Base-by-base conservation (phyloP, 2,797 vertebrate genomes). In the Melanotaenia boesemani region DNA sequence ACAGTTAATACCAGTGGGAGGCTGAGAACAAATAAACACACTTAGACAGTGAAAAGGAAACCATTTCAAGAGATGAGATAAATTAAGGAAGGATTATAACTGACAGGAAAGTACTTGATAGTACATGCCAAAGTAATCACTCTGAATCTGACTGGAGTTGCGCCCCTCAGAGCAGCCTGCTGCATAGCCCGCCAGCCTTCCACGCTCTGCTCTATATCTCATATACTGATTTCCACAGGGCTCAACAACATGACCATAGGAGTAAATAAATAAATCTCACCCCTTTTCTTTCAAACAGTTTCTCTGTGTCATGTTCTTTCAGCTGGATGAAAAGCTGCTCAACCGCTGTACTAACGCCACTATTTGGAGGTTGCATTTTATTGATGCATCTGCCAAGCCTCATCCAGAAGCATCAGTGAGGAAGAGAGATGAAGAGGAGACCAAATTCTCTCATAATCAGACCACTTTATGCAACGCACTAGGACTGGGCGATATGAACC, bases 161-260 rank as follows among this genome's bases (percentile, higher is more conserved):
- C n/a, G 18, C 2, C 34, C 50, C 22, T 65, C 4, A 20, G 57
- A 46, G 34, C 9, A 48, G 39, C 39, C 62, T 46, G 13, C 1
- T 60, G 55, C 58, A 24, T 24, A 28, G 24, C 30, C 44, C 9
- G n/a, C 1, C 2, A 1, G 32, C 71, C 62, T 63, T 70, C 63
- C 22, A 37, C 68, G 63, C 61, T 63, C 60, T 26, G 54, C 58
- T 73, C 30, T 1, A 63, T 76, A 50, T 70, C 37, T 79, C 69
- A 70, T 80, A 81, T 72, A 57, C 65, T 69, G 63, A 61, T 81
- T 85, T 77, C 82, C 81, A 79, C 65, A 36, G 70, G 63, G 80
- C 77, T 69, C 76, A 72, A 52, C 70, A 87, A 85, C 80, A 72
- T 86, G 81, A 83, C 67, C 72, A 90, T 92, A 86, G 73, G 82